phyloP scores from a whole-genome alignment of 2,888 invertebrate species.

The Daptonema setosum region DNA sequence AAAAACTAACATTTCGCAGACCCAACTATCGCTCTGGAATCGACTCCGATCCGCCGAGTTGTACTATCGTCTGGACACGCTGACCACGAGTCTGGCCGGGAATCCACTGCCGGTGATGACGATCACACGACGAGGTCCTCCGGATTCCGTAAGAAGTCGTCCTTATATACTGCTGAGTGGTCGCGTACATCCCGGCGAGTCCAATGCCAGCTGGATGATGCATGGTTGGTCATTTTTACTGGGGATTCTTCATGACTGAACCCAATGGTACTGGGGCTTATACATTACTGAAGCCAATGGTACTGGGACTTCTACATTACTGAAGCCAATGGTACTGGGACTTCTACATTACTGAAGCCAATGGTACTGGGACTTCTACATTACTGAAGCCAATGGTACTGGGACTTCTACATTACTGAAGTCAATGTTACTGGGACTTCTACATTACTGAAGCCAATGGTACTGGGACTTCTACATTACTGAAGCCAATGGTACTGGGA shows the following conservation, averaged over 20 bases:
- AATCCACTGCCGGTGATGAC: slow-evolving; percentile 55
- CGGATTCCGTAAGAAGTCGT: not conserved
- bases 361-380: too few species aligned
- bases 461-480: too few species aligned
- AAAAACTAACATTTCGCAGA: not conserved
- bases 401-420: too few species aligned
- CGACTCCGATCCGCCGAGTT: slow-evolving; percentile 34
- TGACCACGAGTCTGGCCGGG: slow-evolving; percentile 48
- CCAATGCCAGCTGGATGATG: slow-evolving; percentile 70
- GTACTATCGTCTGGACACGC: slow-evolving; percentile 43
- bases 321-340: too few species aligned
- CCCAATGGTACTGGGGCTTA: too few species aligned
- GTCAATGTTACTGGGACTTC: too few species aligned
- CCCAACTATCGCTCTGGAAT: slow-evolving; percentile 14
- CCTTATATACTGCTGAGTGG: slow-evolving; percentile 44
- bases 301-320: too few species aligned
- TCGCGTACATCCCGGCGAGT: slow-evolving; percentile 66
- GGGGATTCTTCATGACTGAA: not conserved
- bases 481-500: too few species aligned
- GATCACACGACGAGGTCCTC: slow-evolving; percentile 35
- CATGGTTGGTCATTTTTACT: slow-evolving; percentile 36
- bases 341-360: too few species aligned
- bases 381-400: too few species aligned
- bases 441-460: too few species aligned
- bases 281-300: too few species aligned